Evolutionary conservation across 2,797 vertebrate genomes (phyloP), one percentile per base, ranked within the genome.

Genomic region (Sitta carolinensis): DNA sequence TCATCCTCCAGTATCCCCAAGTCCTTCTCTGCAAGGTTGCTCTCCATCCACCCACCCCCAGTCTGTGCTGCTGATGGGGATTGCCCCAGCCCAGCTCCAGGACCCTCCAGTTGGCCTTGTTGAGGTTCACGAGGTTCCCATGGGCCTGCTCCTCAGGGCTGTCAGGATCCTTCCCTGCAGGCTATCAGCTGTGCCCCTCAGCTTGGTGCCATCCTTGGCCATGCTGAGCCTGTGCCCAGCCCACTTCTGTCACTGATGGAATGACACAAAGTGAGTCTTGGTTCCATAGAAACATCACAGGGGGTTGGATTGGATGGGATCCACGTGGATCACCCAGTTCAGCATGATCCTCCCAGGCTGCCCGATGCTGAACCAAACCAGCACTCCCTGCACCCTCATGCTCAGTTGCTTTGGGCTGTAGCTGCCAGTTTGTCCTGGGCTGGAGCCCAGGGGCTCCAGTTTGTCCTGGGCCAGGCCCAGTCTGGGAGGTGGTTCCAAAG

Each of bases 401-500:
- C 70, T 50, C 63, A 15, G 47, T 19, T 50, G 70, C 36, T 43
- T n/a, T 20, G 78, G 32, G 55, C 36, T 69, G 27, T 8, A 38
- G 63, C 63, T 69, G 50, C 79, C 32, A n/a, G 20, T 62, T 20
- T 43, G 34, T 5, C 2, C 40, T 63, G 59, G 51, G 59, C 16
- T 40, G 58, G 20, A 22, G 22, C n/a, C 30, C 16, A 15, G 20
- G 38, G 42, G n/a, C 32, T 52, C 47, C 74, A 63, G 23, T 47
- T 42, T 64, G 48, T n/a, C 3, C 50, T 40, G 58, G 47, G 47
- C 18, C 40, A 42, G 7, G 29, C 45, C 42, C 63, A 43, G 50
- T 43, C 29, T 26, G 6, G 58, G 51, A 66, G 22, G 7, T 72
- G 25, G 0, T 30, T 43, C 27, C 0, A 0, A 27, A 62, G 69